These are phyloP conservation scores for Rhagoletis zephyria DNA, from an alignment of 1,140 invertebrate species.

Conservation along the genomic window DNA sequence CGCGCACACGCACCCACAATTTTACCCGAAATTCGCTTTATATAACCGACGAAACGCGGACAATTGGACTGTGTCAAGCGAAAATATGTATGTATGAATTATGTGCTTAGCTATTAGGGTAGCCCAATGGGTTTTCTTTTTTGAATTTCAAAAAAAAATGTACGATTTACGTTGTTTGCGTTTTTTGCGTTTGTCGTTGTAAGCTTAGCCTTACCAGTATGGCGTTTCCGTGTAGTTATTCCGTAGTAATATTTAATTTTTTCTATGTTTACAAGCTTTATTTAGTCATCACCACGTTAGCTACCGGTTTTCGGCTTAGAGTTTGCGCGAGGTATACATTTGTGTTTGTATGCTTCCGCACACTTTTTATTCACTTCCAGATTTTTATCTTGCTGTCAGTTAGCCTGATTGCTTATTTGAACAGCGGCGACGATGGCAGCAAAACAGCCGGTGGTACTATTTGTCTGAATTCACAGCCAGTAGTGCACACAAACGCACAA, in stretches of 20 bases:
- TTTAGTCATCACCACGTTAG: conserved; percentile 23
- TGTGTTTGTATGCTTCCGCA: neutral
- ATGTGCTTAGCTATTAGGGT: neutral
- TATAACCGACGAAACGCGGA: conserved; percentile 10
- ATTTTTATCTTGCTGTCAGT: neutral
- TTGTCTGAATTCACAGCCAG: neutral
- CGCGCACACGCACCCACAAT: neutral
- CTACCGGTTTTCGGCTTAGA: neutral
- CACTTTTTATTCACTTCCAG: neutral
- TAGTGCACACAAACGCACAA: too few relatives aligned
- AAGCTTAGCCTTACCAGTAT: neutral
- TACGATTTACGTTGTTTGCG: neutral
- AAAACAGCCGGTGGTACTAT: neutral
- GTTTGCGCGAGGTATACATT: neutral
- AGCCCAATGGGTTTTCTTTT: neutral
- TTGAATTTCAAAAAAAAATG: neutral
- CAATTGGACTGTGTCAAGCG: neutral
- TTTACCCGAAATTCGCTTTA: neutral
- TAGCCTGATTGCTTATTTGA: neutral
- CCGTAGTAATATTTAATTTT: neutral
- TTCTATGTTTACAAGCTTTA: neutral
- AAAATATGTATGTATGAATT: neutral
- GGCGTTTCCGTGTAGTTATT: neutral
- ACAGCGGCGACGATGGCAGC: neutral
- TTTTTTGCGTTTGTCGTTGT: neutral